Evolutionary conservation across 2,113 vertebrate genomes (phyloP).

Genomic region (Dascyllus trimaculatus): DNA sequence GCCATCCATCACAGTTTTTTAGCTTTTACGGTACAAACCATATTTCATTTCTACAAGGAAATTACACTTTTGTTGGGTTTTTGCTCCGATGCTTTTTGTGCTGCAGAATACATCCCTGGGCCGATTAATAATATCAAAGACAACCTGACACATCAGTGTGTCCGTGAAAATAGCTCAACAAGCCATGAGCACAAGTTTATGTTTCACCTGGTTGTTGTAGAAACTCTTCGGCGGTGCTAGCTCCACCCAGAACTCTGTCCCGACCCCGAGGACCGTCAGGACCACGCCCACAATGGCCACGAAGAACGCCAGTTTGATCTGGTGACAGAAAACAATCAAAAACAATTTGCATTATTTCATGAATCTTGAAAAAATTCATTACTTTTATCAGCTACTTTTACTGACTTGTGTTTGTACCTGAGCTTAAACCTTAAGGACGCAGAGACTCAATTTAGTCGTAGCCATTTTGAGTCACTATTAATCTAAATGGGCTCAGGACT

Average conservation of each 20-base stretch:
- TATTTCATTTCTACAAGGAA: conserved; percentile 11
- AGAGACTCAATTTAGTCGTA: no score
- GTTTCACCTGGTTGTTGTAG: conserved; percentile 83
- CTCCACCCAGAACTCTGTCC: conserved; percentile 94
- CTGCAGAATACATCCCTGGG: no score
- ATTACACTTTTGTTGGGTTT: not conserved
- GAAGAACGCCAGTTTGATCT: conserved; percentile 89
- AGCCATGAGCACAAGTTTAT: not conserved
- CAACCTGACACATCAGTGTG: no score
- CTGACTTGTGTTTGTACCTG: no score
- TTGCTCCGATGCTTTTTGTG: not conserved
- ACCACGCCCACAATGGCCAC: conserved; percentile 87
- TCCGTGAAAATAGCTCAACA: no score
- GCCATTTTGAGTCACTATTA: no score
- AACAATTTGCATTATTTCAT: not conserved
- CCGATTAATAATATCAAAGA: not conserved
- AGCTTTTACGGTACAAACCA: not conserved
- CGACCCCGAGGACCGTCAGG: conserved; percentile 88
- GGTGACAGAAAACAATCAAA: not conserved
- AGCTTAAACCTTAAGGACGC: no score
- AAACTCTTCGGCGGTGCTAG: conserved; percentile 85
- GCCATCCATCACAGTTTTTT: not conserved
- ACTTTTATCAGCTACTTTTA: no score
- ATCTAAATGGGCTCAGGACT: no score
- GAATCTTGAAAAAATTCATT: no score